Evolutionary conservation across 1,140 invertebrate genomes (phyloP), one percentile per base, ranked within the genome.

Genomic region (Zaprionus tsacasi): DNA sequence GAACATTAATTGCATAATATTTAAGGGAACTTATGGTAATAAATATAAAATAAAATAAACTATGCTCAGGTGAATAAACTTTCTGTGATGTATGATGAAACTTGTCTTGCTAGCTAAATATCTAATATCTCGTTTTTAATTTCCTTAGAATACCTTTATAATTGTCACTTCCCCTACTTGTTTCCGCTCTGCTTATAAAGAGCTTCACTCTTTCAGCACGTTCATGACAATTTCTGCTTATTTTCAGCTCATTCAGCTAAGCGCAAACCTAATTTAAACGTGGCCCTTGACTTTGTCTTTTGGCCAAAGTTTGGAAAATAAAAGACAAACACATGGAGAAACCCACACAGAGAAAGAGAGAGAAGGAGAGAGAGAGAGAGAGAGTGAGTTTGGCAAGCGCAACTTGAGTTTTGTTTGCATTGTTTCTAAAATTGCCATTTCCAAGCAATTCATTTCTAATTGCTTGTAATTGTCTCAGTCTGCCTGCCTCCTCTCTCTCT

Each of bases 401-500:
- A 64, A 75, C 59, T 75, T 75, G 17, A 75, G 67, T 63, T 76
- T 56, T 66, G 56, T 78, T 70, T 76, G 72, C 60, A 68, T 81
- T 73, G 76, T 77, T 82, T 61, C 66, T 70, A 71, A 70, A 79
- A 61, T 79, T 67, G 60, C 60, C 63, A 71, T 83, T 70, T 83
- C 64, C 69, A 70, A 87, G 83, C 80, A 89, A 87, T 89, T 87
- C 85, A 87, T 78, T 87, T 89, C 83, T 88, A 88, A 88, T 88
- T 88, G 83, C 85, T 87, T 86, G 82, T 87, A 87, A 87, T 87
- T 87, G 82, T 88, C 83, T 87, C 71, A 54, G 63, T 70, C 59
- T 66, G 48, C 61, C 64, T 48, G 17, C 60, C 43, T 38, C 17
- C 35, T 27, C 48, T 56, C 70, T 30, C 65, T 35, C 21, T 60